These are phyloP conservation scores for Malacoraja senta DNA, from an alignment of 2,797 vertebrate genomes.

Conservation along the genomic window DNA sequence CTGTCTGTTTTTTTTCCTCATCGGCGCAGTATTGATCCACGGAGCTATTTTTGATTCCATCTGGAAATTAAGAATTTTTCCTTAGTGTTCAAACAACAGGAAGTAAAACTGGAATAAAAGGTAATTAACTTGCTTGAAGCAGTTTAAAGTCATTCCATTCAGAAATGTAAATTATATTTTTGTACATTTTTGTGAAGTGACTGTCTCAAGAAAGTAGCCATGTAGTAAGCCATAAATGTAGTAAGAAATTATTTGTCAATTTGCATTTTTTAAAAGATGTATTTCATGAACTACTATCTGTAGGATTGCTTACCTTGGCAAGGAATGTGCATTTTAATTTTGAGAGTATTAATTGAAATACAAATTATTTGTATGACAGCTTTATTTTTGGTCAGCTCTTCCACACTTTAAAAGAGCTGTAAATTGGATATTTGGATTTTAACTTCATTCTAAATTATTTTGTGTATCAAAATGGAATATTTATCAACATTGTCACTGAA, in stretches of 20 bases:
- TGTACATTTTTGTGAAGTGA: not conserved
- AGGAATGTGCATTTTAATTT: not conserved
- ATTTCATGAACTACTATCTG: not conserved
- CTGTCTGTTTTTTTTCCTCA: not conserved
- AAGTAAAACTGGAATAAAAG: not conserved
- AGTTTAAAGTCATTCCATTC: not conserved
- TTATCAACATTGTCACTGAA: not conserved
- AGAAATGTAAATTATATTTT: not conserved
- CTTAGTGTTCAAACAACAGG: not conserved
- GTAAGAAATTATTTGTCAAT: not conserved
- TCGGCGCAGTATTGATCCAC: not conserved
- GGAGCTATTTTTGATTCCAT: not conserved
- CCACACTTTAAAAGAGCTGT: not conserved
- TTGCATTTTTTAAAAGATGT: not conserved
- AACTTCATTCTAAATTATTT: not conserved
- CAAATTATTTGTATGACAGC: not conserved
- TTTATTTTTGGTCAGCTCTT: not conserved
- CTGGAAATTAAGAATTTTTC: not conserved
- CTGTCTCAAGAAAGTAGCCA: not conserved
- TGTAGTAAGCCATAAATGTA: not conserved
- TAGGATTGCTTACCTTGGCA: not conserved
- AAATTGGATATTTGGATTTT: not conserved
- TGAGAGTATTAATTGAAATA: not conserved
- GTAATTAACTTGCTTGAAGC: not conserved
- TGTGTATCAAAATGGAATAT: not conserved